phyloP scores from a whole-genome alignment of 2,113 vertebrate species.

The Cairina moschata region DNA sequence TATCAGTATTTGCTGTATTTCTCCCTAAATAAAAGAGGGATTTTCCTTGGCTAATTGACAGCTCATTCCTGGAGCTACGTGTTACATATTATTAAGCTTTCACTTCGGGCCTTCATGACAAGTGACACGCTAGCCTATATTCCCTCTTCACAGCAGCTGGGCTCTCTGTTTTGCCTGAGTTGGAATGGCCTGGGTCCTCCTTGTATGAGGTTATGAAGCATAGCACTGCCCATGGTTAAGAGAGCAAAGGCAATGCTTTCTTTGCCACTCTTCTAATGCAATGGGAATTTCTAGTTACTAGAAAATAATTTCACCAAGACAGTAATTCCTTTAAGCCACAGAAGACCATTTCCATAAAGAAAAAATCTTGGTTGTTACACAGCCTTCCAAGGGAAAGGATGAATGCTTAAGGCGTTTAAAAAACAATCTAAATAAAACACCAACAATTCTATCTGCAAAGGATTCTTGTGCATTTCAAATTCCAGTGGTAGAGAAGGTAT shows the following conservation, averaged over 20 bases:
- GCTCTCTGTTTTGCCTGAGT: not conserved
- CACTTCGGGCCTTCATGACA: not conserved
- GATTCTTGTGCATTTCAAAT: not conserved
- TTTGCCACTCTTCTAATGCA: not conserved
- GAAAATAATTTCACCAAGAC: not conserved
- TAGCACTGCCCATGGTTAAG: not conserved
- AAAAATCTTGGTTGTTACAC: not conserved
- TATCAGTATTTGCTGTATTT: not conserved
- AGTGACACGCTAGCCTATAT: not conserved
- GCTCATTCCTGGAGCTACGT: not conserved
- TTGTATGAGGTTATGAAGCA: not conserved
- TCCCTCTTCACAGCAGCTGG: not conserved
- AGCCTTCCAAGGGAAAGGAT: not conserved
- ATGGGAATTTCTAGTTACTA: not conserved
- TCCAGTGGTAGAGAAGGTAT: not conserved
- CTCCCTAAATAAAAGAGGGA: not conserved
- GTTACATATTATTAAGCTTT: accelerated
- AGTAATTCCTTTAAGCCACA: not conserved
- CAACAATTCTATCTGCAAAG: not conserved
- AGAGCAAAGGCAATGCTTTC: not conserved
- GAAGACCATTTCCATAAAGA: not conserved
- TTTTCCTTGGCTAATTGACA: not conserved
- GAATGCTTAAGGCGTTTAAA: not conserved
- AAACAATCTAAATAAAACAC: not conserved
- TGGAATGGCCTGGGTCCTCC: not conserved